phyloP scores from a whole-genome alignment of 2,888 invertebrate species.

The Esperia sulphurella region DNA sequence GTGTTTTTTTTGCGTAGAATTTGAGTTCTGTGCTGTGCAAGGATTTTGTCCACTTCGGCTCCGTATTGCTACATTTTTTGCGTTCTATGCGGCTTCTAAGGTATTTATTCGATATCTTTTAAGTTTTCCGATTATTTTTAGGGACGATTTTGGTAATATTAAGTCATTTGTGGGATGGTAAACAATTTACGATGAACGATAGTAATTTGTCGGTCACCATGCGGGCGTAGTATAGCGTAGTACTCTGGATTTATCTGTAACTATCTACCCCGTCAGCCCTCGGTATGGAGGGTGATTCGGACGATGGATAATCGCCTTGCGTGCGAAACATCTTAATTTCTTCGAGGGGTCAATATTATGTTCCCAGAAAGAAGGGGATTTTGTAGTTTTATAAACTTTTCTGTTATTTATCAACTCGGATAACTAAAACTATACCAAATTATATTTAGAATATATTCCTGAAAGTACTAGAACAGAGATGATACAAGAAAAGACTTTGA shows the following conservation, averaged over 20 bases:
- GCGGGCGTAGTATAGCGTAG: constrained; percentile 31
- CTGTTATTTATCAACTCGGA: too few relatives aligned
- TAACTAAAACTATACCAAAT: too few relatives aligned
- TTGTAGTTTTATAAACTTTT: too few relatives aligned
- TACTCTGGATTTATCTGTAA: constrained; percentile 14
- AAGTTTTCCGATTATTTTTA: neutral
- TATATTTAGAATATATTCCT: too few relatives aligned
- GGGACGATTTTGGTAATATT: neutral
- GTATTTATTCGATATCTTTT: constrained; percentile 30
- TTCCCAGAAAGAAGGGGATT: too few relatives aligned
- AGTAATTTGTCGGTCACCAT: constrained; percentile 29
- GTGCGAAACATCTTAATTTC: constrained; percentile 35
- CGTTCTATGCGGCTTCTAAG: constrained; percentile 34
- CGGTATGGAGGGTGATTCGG: neutral
- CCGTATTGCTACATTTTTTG: constrained; percentile 33
- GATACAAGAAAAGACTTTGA: too few relatives aligned
- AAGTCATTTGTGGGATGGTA: neutral
- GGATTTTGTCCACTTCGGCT: constrained; percentile 54
- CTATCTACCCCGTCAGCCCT: constrained; percentile 28
- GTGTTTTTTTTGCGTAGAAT: constrained; percentile 59
- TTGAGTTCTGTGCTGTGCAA: constrained; percentile 59
- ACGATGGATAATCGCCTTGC: constrained; percentile 24
- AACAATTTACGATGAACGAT: constrained; percentile 6
- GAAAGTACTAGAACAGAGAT: too few relatives aligned
- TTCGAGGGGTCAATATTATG: constrained; percentile 15